phyloP scores from a whole-genome alignment of 2,113 vertebrate genomes.

The Grantiella picta region DNA sequence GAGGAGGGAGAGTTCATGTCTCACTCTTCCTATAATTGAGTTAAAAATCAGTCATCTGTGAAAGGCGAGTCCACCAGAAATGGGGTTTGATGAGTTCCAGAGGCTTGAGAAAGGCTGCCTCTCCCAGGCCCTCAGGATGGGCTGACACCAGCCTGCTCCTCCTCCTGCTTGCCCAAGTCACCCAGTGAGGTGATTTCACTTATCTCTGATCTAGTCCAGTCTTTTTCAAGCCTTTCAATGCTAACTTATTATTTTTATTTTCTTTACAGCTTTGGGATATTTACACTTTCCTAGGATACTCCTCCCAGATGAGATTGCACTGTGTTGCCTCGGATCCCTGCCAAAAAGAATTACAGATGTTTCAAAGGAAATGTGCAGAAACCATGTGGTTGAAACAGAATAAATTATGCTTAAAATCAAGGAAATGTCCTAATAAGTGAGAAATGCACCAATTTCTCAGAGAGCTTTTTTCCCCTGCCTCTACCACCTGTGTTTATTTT shows the following conservation, averaged over 20 bases:
- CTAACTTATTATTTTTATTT: neutral
- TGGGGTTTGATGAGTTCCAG: neutral
- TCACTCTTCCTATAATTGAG: neutral
- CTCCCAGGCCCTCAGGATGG: neutral
- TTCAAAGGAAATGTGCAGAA: slow-evolving; percentile 31
- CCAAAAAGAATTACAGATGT: slow-evolving; percentile 27
- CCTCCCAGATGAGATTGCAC: neutral
- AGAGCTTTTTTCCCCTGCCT: neutral
- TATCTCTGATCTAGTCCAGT: neutral
- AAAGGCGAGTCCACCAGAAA: neutral
- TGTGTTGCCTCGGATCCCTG: neutral
- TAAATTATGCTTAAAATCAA: slow-evolving; percentile 44
- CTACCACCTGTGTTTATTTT: slow-evolving; percentile 40
- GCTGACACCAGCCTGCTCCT: neutral
- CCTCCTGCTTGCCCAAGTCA: neutral
- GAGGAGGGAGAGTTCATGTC: neutral
- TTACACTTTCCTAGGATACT: neutral
- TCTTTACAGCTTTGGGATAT: neutral
- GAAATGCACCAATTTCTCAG: slow-evolving; percentile 18
- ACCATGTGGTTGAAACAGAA: neutral
- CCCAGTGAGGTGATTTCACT: neutral
- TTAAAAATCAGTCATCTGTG: neutral
- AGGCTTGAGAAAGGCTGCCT: neutral
- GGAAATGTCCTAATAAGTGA: slow-evolving; percentile 51
- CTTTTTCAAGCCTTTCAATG: neutral